A percentile compares a stretch with the other conserved stretches of the same genome.
Conservation (phyloP, 2,113 vertebrate species). For the Pseudolaguvia tuberculata region DNA sequence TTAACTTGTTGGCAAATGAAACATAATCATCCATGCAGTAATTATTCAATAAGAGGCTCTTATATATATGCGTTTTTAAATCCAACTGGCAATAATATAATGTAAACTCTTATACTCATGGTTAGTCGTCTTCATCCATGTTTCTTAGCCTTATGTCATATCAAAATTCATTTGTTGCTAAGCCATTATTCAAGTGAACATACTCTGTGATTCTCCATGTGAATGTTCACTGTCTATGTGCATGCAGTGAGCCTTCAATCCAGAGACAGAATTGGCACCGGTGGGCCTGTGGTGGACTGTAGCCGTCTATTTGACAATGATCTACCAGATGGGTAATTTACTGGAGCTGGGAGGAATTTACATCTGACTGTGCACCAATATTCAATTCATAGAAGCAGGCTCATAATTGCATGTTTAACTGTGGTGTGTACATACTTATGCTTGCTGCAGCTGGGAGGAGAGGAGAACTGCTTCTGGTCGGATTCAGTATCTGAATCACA, state of each 20-base stretch:
- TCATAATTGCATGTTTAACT: neutral
- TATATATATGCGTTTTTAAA: too few relatives aligned
- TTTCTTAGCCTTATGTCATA: too few relatives aligned
- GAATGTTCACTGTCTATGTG: neutral
- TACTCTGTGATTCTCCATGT: neutral
- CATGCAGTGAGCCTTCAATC: slow-evolving; percentile 92
- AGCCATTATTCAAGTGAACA: neutral
- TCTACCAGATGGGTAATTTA: slow-evolving; percentile 91
- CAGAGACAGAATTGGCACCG: slow-evolving; percentile 91
- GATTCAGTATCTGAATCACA: slow-evolving; percentile 98
- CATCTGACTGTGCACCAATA: neutral
- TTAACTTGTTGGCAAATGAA: too few relatives aligned
- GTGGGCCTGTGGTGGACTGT: slow-evolving; percentile 96
- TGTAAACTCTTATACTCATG: too few relatives aligned
- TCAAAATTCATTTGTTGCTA: too few relatives aligned
- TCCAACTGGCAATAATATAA: too few relatives aligned
- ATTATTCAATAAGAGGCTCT: too few relatives aligned
- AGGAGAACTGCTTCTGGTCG: slow-evolving; percentile 91
- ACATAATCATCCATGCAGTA: too few relatives aligned
- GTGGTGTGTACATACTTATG: slow-evolving; percentile 39
- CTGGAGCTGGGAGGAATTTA: neutral
- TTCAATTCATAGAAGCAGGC: neutral
- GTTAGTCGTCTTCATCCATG: too few relatives aligned
- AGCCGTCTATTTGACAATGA: slow-evolving; percentile 97
- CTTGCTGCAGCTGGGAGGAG: slow-evolving; percentile 89